Percentiles rank a stretch among this genome's conserved stretches.
Evolutionary conservation across 2,888 invertebrate species (phyloP).

Genomic region (Polylopha cassiicola): DNA sequence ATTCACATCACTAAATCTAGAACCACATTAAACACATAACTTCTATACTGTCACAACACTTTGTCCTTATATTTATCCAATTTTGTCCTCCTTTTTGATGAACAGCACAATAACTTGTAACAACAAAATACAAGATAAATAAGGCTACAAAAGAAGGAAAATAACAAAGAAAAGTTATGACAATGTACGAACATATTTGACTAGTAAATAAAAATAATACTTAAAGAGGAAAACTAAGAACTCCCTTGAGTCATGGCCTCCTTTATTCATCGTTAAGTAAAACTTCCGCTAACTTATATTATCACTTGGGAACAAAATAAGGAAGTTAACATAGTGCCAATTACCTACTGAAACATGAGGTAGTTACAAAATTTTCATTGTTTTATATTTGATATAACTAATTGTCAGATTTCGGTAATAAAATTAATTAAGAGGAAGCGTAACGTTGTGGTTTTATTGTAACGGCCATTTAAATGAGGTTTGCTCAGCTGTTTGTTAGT

Average conservation of each 20-base stretch:
- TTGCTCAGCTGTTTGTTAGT: too few relatives aligned
- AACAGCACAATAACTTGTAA: conserved; percentile 15
- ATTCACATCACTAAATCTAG: conserved; percentile 60
- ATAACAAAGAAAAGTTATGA: conserved; percentile 11
- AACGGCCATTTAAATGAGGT: too few relatives aligned
- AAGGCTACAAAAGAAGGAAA: conserved; percentile 8
- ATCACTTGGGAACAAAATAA: conserved; percentile 34
- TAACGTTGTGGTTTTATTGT: conserved; percentile 2
- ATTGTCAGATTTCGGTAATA: too few relatives aligned
- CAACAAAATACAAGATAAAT: conserved; percentile 11
- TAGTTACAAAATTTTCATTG: too few relatives aligned
- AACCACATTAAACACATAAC: conserved; percentile 28
- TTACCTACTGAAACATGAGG: too few relatives aligned
- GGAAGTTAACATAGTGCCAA: conserved; percentile 36
- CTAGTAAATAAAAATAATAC: conserved; percentile 32
- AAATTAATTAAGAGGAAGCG: conserved; percentile 5
- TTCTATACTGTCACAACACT: conserved; percentile 10
- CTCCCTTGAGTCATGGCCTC: conserved; percentile 28
- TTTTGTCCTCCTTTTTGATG: conserved; percentile 3
- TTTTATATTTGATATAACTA: too few relatives aligned
- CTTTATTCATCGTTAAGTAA: conserved; percentile 40
- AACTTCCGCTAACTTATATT: conserved; percentile 43
- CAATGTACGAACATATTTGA: conserved; percentile 23
- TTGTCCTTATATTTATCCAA: background rate
- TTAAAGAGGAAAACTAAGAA: conserved; percentile 24